Percentiles rank a stretch among this genome's conserved stretches.
These are phyloP conservation scores for Drosophila azteca DNA, from an alignment of 1,140 invertebrate genomes.

Conservation along the genomic window DNA sequence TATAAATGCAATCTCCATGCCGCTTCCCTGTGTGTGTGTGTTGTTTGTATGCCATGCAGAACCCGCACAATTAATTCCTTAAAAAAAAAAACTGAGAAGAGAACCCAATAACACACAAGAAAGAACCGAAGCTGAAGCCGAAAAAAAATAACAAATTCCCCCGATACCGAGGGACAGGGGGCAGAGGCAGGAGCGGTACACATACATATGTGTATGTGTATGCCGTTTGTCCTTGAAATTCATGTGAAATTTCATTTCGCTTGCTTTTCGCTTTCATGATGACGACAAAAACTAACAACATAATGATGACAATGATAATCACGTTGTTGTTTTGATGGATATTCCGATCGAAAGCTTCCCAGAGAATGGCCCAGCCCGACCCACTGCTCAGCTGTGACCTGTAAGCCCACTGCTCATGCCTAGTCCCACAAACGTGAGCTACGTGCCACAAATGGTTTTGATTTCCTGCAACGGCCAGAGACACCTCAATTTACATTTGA, in stretches of 20 bases:
- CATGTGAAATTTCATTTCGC: conserved; percentile 64
- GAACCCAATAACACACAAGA: conserved; percentile 7
- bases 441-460: conserved; percentile 52
- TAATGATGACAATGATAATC: conserved; percentile 11
- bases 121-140: no score
- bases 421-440: conserved; percentile 33
- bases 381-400: background rate
- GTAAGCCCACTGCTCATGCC: background rate
- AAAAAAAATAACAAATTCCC: conserved; percentile 40
- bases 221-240: conserved; percentile 76
- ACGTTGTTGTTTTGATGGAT: conserved; percentile 36
- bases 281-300: conserved; percentile 33
- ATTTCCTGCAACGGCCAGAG: background rate
- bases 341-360: conserved; percentile 20
- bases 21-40: background rate
- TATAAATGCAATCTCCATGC: conserved; percentile 49
- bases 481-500: conserved; percentile 20
- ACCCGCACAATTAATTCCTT: conserved; percentile 77
- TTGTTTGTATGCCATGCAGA: conserved; percentile 39
- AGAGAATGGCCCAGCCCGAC: background rate
- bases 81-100: conserved; percentile 31
- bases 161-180: conserved; percentile 9
- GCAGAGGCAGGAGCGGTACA: background rate
- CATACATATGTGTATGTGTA: conserved; percentile 26
- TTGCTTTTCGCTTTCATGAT: conserved; percentile 38